phyloP scores from a whole-genome alignment of 2,888 invertebrate genomes.

The Allacma fusca region DNA sequence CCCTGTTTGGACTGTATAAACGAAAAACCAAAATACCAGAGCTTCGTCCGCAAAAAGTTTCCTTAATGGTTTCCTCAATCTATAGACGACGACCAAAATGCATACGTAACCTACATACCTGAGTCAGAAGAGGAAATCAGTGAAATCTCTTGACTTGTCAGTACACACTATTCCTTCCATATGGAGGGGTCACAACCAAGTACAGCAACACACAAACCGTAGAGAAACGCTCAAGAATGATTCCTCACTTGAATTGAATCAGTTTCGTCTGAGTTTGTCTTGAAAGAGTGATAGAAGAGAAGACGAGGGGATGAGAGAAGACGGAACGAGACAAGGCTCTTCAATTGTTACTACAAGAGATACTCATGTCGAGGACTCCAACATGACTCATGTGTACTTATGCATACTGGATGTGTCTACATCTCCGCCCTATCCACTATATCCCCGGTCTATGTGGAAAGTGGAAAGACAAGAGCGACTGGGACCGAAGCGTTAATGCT shows the following conservation, averaged over 20 bases:
- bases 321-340: background rate
- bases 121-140: background rate
- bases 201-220: background rate
- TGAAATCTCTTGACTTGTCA: background rate
- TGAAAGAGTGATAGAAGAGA: background rate
- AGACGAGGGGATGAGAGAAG: background rate
- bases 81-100: constrained; percentile 1
- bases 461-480: too few species aligned
- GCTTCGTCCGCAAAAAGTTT: background rate
- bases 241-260: background rate
- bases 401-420: background rate
- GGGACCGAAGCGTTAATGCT: too few species aligned
- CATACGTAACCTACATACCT: constrained; percentile 10
- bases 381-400: background rate
- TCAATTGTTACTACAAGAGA: background rate
- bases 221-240: background rate
- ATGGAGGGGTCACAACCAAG: background rate
- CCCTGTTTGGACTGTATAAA: too few species aligned
- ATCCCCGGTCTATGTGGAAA: too few species aligned
- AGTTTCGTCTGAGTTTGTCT: background rate
- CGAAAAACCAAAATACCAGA: background rate
- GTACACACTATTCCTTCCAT: background rate
- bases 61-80: background rate
- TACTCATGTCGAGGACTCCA: background rate
- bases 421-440: too few species aligned